Evolutionary conservation across 2,113 vertebrate species (phyloP).

Genomic region (Zosterops borbonicus): DNA sequence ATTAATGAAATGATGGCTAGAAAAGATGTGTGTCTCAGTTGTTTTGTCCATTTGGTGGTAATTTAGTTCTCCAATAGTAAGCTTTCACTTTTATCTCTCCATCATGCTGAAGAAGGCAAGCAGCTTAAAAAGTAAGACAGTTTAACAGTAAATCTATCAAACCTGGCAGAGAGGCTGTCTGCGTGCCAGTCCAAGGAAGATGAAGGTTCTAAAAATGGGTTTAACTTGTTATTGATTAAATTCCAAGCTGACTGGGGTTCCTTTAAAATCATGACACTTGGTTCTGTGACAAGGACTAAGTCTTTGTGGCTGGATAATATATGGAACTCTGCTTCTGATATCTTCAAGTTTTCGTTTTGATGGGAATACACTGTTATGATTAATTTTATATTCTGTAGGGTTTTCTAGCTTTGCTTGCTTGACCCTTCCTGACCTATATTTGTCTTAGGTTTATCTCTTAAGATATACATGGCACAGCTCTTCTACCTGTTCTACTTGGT

Average conservation of each 20-base stretch:
- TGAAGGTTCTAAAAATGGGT: background rate
- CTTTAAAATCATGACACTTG: background rate
- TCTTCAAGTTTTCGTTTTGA: background rate
- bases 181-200: background rate
- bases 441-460: background rate
- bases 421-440: background rate
- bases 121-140: background rate
- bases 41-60: background rate
- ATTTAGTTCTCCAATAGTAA: background rate
- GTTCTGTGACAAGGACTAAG: background rate
- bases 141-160: background rate
- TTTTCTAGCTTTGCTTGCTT: background rate
- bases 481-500: background rate
- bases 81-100: background rate
- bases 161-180: background rate
- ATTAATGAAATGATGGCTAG: background rate
- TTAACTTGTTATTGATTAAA: background rate
- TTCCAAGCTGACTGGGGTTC: background rate
- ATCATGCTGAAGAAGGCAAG: background rate
- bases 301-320: background rate
- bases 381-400: background rate
- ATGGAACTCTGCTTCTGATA: background rate
- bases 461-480: background rate
- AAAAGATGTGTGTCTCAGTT: accelerated
- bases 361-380: background rate